phyloP scores from a whole-genome alignment of 2,113 vertebrate genomes.

The Heterotis niloticus region DNA sequence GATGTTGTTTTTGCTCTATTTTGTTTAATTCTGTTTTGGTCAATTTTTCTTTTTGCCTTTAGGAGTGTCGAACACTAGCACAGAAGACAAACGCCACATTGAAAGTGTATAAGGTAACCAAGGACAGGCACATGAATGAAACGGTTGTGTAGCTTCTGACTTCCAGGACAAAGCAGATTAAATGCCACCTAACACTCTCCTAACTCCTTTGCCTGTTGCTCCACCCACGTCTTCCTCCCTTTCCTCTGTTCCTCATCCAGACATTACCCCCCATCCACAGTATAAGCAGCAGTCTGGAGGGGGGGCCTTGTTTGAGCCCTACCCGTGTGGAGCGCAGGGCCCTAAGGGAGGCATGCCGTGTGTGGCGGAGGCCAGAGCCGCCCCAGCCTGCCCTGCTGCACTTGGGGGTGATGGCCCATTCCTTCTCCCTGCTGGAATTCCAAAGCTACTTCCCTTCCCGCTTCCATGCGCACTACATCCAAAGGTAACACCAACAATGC shows the following conservation, averaged over 20 bases:
- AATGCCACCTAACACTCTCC: neutral
- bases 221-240: neutral
- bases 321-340: conserved; percentile 45
- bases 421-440: conserved; percentile 67
- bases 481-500: conserved; percentile 49
- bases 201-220: neutral
- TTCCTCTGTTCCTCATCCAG: conserved; percentile 51
- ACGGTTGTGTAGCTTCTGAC: too few relatives aligned
- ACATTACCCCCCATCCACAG: conserved; percentile 70
- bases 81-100: conserved; percentile 28
- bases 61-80: conserved; percentile 36
- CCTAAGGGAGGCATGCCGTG: conserved; percentile 32
- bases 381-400: conserved; percentile 69
- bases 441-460: conserved; percentile 59
- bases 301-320: conserved; percentile 26
- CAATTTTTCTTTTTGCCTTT: conserved; percentile 12
- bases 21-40: neutral
- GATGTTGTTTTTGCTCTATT: neutral
- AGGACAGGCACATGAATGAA: too few relatives aligned
- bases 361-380: conserved; percentile 58
- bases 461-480: conserved; percentile 60
- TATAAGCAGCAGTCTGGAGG: conserved; percentile 9
- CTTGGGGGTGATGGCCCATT: conserved; percentile 72
- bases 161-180: too few relatives aligned
- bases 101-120: conserved; percentile 54